Evolutionary conservation across 2,113 vertebrate species (phyloP).

Genomic region (Gnathonemus echidnorhynchus): DNA sequence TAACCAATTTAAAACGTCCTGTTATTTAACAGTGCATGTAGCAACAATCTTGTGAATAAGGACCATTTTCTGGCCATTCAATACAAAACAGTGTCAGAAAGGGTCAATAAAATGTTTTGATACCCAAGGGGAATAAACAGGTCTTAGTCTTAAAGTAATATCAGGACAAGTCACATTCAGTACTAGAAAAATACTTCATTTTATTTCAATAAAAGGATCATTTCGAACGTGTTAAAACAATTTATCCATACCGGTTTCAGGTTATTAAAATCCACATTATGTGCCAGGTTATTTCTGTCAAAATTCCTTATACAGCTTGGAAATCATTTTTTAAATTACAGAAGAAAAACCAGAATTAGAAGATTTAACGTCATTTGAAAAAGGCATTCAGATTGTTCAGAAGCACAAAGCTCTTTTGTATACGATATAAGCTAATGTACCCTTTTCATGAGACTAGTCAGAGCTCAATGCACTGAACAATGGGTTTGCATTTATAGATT

Average conservation of each 20-base stretch:
- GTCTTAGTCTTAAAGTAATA: neutral
- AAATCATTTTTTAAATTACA: neutral
- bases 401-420: neutral
- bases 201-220: slow-evolving; percentile 13
- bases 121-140: neutral
- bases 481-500: neutral
- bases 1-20: neutral
- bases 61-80: neutral
- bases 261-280: neutral
- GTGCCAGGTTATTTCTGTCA: neutral
- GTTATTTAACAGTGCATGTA: neutral
- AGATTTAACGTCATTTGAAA: slow-evolving; percentile 2
- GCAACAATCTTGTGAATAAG: neutral
- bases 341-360: neutral
- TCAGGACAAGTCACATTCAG: neutral
- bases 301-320: neutral
- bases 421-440: neutral
- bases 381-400: neutral
- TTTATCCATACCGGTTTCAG: neutral
- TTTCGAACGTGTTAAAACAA: neutral
- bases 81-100: neutral
- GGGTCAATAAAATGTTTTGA: neutral
- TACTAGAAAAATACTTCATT: slow-evolving; percentile 12
- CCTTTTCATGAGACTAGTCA: neutral
- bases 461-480: neutral